Conservation (phyloP, 2,113 vertebrate species). For the Lycocorax pyrrhopterus region DNA sequence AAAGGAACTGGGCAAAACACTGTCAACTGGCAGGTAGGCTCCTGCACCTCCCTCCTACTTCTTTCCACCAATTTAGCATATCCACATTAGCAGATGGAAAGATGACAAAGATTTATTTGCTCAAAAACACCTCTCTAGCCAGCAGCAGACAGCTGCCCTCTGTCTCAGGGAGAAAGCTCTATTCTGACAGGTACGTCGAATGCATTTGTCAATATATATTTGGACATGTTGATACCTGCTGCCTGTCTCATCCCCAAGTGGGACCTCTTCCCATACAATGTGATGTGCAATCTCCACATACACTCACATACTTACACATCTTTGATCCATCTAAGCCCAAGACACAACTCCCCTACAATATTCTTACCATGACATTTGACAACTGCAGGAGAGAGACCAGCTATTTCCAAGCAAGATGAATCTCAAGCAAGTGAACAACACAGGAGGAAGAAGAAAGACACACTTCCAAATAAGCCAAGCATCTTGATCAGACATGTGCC, state of each 20-base stretch:
- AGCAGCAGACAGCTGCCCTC: slow-evolving; percentile 3
- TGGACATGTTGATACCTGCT: neutral
- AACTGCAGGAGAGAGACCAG: neutral
- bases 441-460: neutral
- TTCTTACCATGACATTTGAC: neutral
- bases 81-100: slow-evolving; percentile 3
- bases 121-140: slow-evolving; percentile 15
- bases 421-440: neutral
- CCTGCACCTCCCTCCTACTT: neutral
- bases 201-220: neutral
- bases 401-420: neutral
- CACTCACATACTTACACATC: neutral
- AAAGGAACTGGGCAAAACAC: neutral
- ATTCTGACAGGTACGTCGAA: neutral
- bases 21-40: neutral
- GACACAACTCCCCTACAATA: neutral
- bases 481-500: neutral
- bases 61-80: neutral
- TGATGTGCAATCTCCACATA: neutral
- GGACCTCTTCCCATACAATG: neutral
- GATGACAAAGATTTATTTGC: neutral
- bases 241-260: neutral
- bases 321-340: neutral
- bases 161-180: neutral
- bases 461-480: neutral